These are phyloP conservation scores for Donacobius atricapilla DNA, from an alignment of 2,113 vertebrate species.

Conservation along the genomic window DNA sequence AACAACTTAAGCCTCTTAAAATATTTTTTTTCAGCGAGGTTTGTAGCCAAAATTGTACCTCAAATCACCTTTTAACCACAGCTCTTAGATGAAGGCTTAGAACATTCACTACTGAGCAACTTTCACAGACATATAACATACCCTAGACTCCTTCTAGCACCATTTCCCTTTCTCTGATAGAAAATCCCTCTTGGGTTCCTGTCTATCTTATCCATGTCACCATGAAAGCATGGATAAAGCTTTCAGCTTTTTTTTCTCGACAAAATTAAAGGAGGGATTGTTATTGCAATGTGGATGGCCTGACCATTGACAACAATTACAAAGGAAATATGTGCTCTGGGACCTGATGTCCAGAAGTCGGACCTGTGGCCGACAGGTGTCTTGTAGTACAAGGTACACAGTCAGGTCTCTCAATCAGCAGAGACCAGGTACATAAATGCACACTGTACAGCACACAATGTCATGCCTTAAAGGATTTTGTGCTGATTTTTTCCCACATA, in stretches of 20 bases:
- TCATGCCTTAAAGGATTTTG: background rate
- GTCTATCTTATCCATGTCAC: background rate
- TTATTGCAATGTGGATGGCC: background rate
- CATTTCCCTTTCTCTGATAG: background rate
- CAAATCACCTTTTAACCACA: background rate
- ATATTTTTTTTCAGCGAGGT: background rate
- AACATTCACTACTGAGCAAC: background rate
- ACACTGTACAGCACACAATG: background rate
- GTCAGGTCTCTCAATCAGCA: background rate
- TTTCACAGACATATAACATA: background rate
- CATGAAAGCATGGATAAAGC: background rate
- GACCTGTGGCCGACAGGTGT: background rate
- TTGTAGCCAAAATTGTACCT: background rate
- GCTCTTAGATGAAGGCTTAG: background rate
- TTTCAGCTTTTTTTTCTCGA: background rate
- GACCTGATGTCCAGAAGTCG: background rate
- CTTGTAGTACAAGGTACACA: background rate
- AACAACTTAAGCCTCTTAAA: background rate
- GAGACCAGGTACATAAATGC: background rate
- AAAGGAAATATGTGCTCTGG: background rate
- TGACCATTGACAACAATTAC: background rate
- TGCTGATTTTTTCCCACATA: background rate
- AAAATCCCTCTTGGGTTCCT: background rate
- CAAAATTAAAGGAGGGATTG: background rate
- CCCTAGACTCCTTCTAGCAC: fast-evolving